phyloP scores from a whole-genome alignment of 2,888 invertebrate species.

The Megastigmus dorsalis region DNA sequence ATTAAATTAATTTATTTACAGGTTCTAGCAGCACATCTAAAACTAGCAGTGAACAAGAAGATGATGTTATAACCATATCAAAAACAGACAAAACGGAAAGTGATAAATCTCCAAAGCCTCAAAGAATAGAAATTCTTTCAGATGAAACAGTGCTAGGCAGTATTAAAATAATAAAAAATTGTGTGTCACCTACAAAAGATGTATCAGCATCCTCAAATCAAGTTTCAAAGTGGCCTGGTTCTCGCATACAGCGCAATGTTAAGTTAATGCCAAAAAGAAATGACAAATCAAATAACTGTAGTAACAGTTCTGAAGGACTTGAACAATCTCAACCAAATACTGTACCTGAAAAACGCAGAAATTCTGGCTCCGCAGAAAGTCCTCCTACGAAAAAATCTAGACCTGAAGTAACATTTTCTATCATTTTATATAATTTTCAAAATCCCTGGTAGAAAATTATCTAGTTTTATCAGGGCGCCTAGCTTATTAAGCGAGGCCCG shows the following conservation, averaged over 20 bases:
- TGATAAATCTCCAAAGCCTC: conserved; percentile 45
- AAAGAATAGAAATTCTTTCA: conserved; percentile 66
- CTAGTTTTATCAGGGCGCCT: no score
- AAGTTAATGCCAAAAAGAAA: conserved; percentile 69
- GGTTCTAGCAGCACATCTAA: conserved; percentile 21
- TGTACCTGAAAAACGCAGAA: conserved; percentile 38
- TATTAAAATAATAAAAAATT: conserved; percentile 63
- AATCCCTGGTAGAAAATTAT: no score
- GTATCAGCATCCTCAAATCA: conserved; percentile 31
- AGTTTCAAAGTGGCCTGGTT: conserved; percentile 63
- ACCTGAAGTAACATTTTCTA: conserved; percentile 54
- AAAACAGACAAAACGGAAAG: conserved; percentile 37
- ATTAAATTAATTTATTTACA: conserved; percentile 4
- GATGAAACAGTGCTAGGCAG: conserved; percentile 67
- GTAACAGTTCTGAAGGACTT: conserved; percentile 14
- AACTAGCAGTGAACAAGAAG: conserved; percentile 14
- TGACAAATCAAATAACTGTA: conserved; percentile 56
- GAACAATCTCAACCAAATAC: neutral
- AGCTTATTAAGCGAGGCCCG: no score
- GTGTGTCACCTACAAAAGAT: conserved; percentile 8
- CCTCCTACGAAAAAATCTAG: conserved; percentile 48
- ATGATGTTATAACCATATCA: conserved; percentile 31
- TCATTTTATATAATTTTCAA: no score
- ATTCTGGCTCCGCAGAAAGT: neutral
- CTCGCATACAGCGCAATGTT: conserved; percentile 70